Conservation (phyloP, 2,113 vertebrate species). For the Xenopus tropicalis region DNA sequence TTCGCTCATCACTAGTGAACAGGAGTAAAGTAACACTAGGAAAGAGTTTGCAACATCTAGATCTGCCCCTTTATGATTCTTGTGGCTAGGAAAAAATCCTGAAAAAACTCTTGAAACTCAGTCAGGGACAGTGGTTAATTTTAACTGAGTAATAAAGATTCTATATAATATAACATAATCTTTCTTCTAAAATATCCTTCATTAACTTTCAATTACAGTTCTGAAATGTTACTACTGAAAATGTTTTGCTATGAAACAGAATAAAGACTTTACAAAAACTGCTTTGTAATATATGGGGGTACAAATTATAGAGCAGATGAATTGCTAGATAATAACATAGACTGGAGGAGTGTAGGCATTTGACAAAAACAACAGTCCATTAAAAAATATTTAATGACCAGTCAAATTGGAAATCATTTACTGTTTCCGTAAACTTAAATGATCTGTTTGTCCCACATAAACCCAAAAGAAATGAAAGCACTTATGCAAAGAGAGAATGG, state of each 20-base stretch:
- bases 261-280: background rate
- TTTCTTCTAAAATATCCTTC: no score
- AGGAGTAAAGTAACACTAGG: no score
- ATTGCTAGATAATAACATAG: background rate
- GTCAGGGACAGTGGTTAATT: no score
- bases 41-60: no score
- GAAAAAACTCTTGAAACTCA: no score
- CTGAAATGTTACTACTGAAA: no score
- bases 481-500: background rate
- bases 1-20: no score
- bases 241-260: background rate
- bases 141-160: no score
- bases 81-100: no score
- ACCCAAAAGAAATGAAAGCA: background rate
- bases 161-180: no score
- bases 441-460: constrained; percentile 3
- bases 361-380: background rate
- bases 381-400: background rate
- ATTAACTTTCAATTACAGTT: no score
- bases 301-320: constrained; percentile 1
- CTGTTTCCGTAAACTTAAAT: background rate
- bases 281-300: background rate
- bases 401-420: background rate
- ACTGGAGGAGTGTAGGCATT: background rate
- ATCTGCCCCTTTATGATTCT: no score